Base-by-base conservation (phyloP, 2,113 vertebrate genomes). In the Scytalopus superciliaris region DNA sequence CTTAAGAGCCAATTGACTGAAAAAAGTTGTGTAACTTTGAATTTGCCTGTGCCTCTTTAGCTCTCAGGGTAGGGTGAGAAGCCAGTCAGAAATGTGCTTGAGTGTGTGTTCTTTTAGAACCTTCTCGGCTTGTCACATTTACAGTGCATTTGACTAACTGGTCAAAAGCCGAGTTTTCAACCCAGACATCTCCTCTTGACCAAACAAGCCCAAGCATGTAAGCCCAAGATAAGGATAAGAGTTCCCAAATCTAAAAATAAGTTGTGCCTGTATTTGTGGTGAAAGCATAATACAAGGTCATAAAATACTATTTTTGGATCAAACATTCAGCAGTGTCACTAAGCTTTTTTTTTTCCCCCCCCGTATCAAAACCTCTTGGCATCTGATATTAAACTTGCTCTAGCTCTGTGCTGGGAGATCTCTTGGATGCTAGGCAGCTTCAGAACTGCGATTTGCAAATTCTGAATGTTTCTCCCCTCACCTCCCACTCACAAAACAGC, bases 121-220 rank as follows among this genome's bases (percentile, higher is more conserved):
- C 27, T 42, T 67, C 23, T 81, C 0, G 0, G 15, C 30, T 83
- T 53, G 12, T 76, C n/a, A 25, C 33, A 68, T 75, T 2, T 25
- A 11, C 73, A 76, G 35, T 82, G 17, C 17, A 6, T 60, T 82
- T 92, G 90, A 52, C 93, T 95, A 56, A 33, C 56, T 50, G 49
- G 53, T 96, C 73, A 84, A 89, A 96, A 95, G 55, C 42, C 69
- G 75, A 59, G 56, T 95, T 80, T 60, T 97, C 70, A 88, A 47
- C 31, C 35, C 93, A 52, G 81, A 57, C 42, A 55, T 93, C 74
- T 95, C 22, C 57, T 78, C 24, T 56, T 85, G 79, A 73, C 69
- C 49, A 47, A 24, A 33, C 33, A 70, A 56, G 5, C 10, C 6
- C 6, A 44, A 37, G 35, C 17, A 22, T 24, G 3, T 60, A 35